These are phyloP conservation scores for Epizoanthus rinbou DNA, from an alignment of 92 coral and sea anemone genomes.

Conservation along the genomic window DNA sequence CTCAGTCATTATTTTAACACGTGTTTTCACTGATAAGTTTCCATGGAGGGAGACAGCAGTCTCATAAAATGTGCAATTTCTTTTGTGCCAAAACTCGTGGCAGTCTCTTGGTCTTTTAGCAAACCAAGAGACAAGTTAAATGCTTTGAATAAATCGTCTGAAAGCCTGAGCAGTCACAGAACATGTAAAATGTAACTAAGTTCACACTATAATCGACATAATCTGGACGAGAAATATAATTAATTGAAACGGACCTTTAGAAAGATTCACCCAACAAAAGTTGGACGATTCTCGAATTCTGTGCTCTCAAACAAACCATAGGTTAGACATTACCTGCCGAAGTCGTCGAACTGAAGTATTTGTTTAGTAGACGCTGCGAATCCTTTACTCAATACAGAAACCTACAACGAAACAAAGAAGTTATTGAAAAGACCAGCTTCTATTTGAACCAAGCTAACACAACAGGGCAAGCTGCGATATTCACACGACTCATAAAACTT, in stretches of 20 bases:
- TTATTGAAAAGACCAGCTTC: conserved; percentile 15
- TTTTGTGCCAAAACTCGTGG: conserved; percentile 43
- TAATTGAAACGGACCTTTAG: no score
- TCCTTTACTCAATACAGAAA: not conserved
- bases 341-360: not conserved
- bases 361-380: not conserved
- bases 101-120: not conserved
- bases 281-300: no score
- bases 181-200: not conserved
- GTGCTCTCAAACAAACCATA: no score
- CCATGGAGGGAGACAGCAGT: conserved; percentile 27
- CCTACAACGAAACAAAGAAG: not conserved
- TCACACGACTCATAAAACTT: conserved; percentile 8
- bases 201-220: not conserved
- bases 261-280: no score
- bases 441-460: not conserved
- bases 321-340: not conserved
- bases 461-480: not conserved
- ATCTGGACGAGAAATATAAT: not conserved
- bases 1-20: conserved; percentile 12
- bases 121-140: no score
- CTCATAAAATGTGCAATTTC: conserved; percentile 21
- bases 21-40: conserved; percentile 12
- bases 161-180: no score
- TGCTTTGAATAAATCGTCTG: no score